Evolutionary conservation across 2,888 invertebrate species (phyloP), one percentile per base, ranked within the genome.

Genomic region (Agapostemon virescens): DNA sequence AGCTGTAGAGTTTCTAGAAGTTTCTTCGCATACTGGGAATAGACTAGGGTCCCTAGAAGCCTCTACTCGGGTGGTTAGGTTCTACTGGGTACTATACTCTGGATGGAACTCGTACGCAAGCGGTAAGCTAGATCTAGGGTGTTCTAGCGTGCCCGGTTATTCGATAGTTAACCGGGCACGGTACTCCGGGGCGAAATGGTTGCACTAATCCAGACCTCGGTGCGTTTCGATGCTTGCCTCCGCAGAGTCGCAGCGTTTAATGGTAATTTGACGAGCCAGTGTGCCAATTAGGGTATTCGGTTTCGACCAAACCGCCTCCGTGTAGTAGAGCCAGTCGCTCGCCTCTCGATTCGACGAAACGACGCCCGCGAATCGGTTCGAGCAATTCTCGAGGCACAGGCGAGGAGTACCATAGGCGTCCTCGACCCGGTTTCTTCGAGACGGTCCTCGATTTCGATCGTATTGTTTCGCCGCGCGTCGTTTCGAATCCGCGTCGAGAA

Each of bases 291-390:
- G 6, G 63, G 36, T n/a, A n/a, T 36, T n/a, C 36, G 20, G 42
- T 73, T 67, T 38, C 70, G 69, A 77, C 77, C 77, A 81, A 77
- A 77, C 74, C 81, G 77, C 80, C 76, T 80, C 73, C 38, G n/a
- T 20, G 33, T 74, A 63, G 36, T 63, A 36, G 63, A 63, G 33
- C 63, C 33, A 36, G 63, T 45, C n/a, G 52, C 49, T 49, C 17
- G 30, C 30, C 36, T n/a, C 36, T n/a, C n/a, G 63, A 61, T 33
- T 30, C 61, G 33, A 30, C 33, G 61, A 61, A 26, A 55, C 26
- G 26, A 26, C 26, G 33, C 33, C 33, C 20, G 30, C 30, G 61
- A 33, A 20, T 61, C 33, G 33, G 11, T 17, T 30, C 11, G 61
- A 61, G 11, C 61, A 20, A 61, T 61, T 61, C 55, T 26, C 55